These are phyloP conservation scores for Aquatica leii DNA, from an alignment of 2,888 invertebrate species.

Conservation along the genomic window DNA sequence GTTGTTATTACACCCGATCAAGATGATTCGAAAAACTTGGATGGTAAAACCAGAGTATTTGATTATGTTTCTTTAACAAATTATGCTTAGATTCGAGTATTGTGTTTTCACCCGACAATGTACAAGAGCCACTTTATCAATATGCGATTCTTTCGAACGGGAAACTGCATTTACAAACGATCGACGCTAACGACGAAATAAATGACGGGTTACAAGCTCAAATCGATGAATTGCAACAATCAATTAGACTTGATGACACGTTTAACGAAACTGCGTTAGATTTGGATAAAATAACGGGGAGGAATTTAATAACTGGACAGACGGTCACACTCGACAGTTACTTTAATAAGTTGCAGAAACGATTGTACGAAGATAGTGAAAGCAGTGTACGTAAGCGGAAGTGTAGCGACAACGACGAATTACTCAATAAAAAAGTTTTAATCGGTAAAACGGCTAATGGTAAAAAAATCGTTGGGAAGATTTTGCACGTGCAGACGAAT, in stretches of 20 bases:
- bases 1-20: not conserved
- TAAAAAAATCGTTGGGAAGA: constrained; percentile 41
- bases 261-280: constrained; percentile 10
- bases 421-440: constrained; percentile 22
- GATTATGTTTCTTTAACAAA: too few species aligned
- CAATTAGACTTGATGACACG: constrained; percentile 24
- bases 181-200: constrained; percentile 15
- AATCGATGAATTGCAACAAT: constrained; percentile 24
- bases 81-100: too few species aligned
- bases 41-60: too few species aligned
- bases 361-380: not conserved
- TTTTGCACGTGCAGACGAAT: constrained; percentile 37
- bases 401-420: not conserved
- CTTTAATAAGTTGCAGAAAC: constrained; percentile 31
- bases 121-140: constrained; percentile 32
- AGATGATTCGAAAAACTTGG: too few species aligned
- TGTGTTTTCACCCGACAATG: too few species aligned
- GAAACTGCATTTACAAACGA: constrained; percentile 40
- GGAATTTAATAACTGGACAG: constrained; percentile 41
- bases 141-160: constrained; percentile 45
- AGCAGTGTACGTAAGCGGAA: constrained; percentile 1
- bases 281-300: constrained; percentile 37
- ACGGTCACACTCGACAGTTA: constrained; percentile 40
- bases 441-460: constrained; percentile 38
- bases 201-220: constrained; percentile 12